phyloP scores from a whole-genome alignment of 2,113 vertebrate genomes.

The Thryonomys swinderianus region DNA sequence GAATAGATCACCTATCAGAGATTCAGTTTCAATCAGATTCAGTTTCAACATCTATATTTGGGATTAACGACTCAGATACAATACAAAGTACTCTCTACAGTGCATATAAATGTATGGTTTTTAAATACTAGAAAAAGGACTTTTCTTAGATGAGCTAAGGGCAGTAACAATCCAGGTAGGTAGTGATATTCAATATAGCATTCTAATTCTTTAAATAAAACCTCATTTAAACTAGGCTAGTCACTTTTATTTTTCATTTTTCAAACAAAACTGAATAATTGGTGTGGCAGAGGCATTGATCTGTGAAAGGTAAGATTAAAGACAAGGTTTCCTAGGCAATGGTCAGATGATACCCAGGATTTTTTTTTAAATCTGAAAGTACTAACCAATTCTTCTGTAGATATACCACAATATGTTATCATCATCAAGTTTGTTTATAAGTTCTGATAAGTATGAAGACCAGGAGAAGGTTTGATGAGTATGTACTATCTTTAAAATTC shows the following conservation, averaged over 20 bases:
- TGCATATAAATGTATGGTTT: neutral
- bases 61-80: neutral
- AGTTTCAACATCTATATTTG: neutral
- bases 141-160: neutral
- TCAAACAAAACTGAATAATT: slow-evolving; percentile 3
- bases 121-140: neutral
- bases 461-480: neutral
- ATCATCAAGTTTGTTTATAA: neutral
- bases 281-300: neutral
- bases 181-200: neutral
- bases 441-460: neutral
- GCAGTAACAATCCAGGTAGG: neutral
- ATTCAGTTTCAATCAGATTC: too few relatives aligned
- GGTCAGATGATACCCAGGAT: neutral
- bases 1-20: too few relatives aligned
- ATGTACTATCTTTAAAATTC: neutral
- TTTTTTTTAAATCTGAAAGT: neutral
- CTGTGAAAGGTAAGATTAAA: neutral
- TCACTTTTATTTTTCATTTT: too few relatives aligned
- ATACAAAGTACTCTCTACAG: neutral
- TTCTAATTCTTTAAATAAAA: neutral
- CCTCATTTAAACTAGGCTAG: neutral
- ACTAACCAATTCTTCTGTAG: neutral
- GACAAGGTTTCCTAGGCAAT: neutral
- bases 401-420: neutral